These are phyloP conservation scores for Esox masquinongy DNA, from an alignment of 2,797 vertebrate species.

Conservation along the genomic window DNA sequence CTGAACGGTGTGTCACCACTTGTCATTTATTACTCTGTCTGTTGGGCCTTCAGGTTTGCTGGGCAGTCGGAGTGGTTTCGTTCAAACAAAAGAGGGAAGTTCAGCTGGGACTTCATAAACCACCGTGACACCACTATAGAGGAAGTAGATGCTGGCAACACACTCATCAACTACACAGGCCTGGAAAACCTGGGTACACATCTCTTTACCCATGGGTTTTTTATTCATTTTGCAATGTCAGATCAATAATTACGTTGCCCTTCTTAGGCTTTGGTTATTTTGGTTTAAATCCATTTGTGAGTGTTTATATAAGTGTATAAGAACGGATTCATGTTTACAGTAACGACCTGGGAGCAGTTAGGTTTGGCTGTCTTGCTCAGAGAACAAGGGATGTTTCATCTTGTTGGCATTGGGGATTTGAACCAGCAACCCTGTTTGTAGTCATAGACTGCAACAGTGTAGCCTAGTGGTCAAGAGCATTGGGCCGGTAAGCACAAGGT, in stretches of 20 bases:
- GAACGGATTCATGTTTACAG: too few relatives aligned
- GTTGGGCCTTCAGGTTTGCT: conserved; percentile 71
- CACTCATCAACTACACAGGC: conserved; percentile 76
- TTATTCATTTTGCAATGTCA: background rate
- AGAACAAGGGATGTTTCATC: too few relatives aligned
- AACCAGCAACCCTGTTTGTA: too few relatives aligned
- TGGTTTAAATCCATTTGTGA: background rate
- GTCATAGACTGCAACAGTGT: too few relatives aligned
- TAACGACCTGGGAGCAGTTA: too few relatives aligned
- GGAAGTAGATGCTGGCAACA: conserved; percentile 78
- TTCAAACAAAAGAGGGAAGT: conserved; percentile 46
- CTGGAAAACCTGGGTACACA: conserved; percentile 78
- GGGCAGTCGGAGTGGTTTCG: conserved; percentile 77
- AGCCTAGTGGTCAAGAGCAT: too few relatives aligned
- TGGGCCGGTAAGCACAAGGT: too few relatives aligned
- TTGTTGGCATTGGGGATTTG: background rate
- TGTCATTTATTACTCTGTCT: background rate
- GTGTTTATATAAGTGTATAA: too few relatives aligned
- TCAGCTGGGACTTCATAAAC: conserved; percentile 61
- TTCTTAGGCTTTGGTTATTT: background rate
- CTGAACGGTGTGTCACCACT: background rate
- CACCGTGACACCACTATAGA: conserved; percentile 66
- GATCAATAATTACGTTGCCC: background rate
- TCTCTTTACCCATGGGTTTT: background rate
- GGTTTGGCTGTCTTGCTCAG: too few relatives aligned